phyloP scores from a whole-genome alignment of 2,888 invertebrate species.

The Pharmacophagus antenor region DNA sequence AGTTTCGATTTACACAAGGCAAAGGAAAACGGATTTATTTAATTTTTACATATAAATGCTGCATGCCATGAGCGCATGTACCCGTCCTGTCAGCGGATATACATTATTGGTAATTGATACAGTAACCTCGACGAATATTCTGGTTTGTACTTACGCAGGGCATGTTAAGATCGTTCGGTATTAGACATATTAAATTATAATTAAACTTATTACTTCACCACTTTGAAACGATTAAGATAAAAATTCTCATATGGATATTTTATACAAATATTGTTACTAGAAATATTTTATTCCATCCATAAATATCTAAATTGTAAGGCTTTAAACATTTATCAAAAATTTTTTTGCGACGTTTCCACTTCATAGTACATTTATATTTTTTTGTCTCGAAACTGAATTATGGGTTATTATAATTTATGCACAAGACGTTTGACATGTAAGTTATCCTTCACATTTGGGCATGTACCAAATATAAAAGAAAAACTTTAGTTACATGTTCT shows the following conservation, averaged over 20 bases:
- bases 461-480: slow-evolving; percentile 14
- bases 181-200: slow-evolving; percentile 10
- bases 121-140: slow-evolving; percentile 28
- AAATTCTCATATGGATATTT: not conserved
- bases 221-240: not conserved
- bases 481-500: slow-evolving; percentile 5
- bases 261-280: not conserved
- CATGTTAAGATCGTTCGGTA: slow-evolving; percentile 8
- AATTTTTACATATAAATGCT: slow-evolving; percentile 24
- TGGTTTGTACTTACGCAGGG: slow-evolving; percentile 8
- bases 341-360: no score
- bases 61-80: not conserved
- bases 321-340: not conserved
- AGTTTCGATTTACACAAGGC: slow-evolving; percentile 21
- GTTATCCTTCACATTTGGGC: slow-evolving; percentile 9
- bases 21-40: slow-evolving; percentile 21
- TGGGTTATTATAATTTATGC: not conserved
- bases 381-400: not conserved
- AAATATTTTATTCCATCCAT: not conserved
- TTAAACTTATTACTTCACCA: slow-evolving; percentile 6
- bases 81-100: slow-evolving; percentile 19
- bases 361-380: no score
- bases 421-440: not conserved
- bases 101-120: slow-evolving; percentile 24
- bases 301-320: not conserved